Percentiles rank a stretch among this genome's conserved stretches.
phyloP scores from a whole-genome alignment of 2,888 invertebrate genomes.

The Agrochola circellaris region DNA sequence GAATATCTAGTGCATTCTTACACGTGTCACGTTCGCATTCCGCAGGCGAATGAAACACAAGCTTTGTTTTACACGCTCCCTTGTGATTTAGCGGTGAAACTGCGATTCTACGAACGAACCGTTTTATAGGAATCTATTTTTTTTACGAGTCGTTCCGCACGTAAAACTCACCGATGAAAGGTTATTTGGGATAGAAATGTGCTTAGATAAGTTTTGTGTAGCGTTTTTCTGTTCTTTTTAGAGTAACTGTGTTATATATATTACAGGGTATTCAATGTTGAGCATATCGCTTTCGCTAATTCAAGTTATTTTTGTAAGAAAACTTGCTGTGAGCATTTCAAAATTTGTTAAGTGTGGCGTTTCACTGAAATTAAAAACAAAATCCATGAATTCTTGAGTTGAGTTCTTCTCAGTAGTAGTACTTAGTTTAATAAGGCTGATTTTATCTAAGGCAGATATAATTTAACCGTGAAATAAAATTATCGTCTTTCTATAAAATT shows the following conservation, averaged over 20 bases:
- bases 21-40: slow-evolving; percentile 35
- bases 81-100: slow-evolving; percentile 45
- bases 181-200: slow-evolving; percentile 27
- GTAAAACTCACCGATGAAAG: slow-evolving; percentile 51
- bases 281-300: background rate
- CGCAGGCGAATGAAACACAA: slow-evolving; percentile 28
- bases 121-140: slow-evolving; percentile 50
- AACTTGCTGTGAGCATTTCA: background rate
- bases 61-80: slow-evolving; percentile 42
- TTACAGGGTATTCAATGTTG: slow-evolving; percentile 3
- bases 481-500: no score
- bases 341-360: background rate
- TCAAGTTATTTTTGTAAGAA: background rate
- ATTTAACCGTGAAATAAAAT: no score
- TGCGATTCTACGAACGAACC: slow-evolving; percentile 21
- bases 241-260: background rate
- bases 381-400: background rate
- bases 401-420: no score
- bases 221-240: slow-evolving; percentile 9
- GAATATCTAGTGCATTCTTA: slow-evolving; percentile 3
- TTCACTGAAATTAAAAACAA: background rate
- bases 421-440: no score
- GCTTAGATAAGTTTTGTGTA: slow-evolving; percentile 18
- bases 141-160: slow-evolving; percentile 47
- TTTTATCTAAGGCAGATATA: no score